phyloP scores from a whole-genome alignment of 2,888 invertebrate genomes.

The Drosophila putrida region DNA sequence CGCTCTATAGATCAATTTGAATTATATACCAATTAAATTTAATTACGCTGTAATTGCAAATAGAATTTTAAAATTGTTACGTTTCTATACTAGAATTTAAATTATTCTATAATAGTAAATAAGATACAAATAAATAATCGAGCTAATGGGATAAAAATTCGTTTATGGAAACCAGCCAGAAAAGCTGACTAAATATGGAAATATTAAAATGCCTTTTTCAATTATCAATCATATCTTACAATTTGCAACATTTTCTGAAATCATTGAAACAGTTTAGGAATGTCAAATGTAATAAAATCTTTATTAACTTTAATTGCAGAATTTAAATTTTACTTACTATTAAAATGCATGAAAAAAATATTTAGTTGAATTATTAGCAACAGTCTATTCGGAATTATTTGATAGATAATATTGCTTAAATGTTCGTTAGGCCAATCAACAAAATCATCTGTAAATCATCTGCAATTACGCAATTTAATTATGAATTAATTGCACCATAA shows the following conservation, averaged over 20 bases:
- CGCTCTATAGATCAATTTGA: no score
- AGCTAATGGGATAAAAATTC: no score
- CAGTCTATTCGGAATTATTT: background rate
- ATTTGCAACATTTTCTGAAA: background rate
- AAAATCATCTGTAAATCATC: constrained; percentile 62
- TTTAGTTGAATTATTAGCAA: background rate
- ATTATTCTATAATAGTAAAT: no score
- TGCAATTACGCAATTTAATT: constrained; percentile 79
- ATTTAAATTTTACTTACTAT: no score
- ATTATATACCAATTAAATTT: no score
- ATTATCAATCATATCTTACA: background rate
- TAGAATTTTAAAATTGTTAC: no score
- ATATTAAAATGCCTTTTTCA: background rate
- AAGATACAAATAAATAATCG: no score
- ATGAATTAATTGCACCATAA: constrained; percentile 77
- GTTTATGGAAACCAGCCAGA: background rate
- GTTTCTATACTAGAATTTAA: no score
- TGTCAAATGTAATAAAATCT: background rate
- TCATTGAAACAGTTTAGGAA: background rate
- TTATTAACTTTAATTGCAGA: background rate
- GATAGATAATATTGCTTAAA: constrained; percentile 11
- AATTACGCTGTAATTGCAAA: no score
- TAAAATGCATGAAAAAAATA: background rate
- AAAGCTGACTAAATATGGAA: background rate
- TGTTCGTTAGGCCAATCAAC: constrained; percentile 18